These are phyloP conservation scores for Staurois parvus DNA, from an alignment of 2,797 vertebrate species.

Conservation along the genomic window DNA sequence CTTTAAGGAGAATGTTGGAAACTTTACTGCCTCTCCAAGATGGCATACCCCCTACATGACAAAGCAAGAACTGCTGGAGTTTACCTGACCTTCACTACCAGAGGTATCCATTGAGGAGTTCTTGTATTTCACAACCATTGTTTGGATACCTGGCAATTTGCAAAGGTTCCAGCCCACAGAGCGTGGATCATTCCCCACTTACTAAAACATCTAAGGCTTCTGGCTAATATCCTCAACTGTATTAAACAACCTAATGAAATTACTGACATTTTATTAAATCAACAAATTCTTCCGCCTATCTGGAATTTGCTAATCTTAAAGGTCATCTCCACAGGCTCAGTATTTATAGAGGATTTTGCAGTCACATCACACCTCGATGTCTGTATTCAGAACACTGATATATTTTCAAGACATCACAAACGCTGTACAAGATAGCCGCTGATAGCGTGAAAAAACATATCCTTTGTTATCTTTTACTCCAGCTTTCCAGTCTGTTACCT, in stretches of 20 bases:
- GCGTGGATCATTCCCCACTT: not conserved
- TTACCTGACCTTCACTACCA: too few relatives aligned
- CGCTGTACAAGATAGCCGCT: not conserved
- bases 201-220: conserved; percentile 1
- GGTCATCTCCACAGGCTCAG: not conserved
- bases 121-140: too few relatives aligned
- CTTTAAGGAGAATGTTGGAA: too few relatives aligned
- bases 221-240: not conserved
- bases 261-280: conserved; percentile 36
- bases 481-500: not conserved
- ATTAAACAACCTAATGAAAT: conserved; percentile 14
- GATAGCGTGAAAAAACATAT: conserved; percentile 37
- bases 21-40: too few relatives aligned
- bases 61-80: too few relatives aligned
- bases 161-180: too few relatives aligned
- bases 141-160: too few relatives aligned
- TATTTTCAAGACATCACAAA: not conserved
- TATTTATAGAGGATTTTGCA: not conserved
- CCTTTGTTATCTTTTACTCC: conserved; percentile 37
- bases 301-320: conserved; percentile 5
- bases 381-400: not conserved
- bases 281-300: not conserved
- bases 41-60: too few relatives aligned
- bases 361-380: not conserved
- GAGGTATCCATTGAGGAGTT: too few relatives aligned